A percentile compares a stretch with the other conserved stretches of the same genome.
Evolutionary conservation across 2,113 vertebrate species (phyloP).

Genomic region (Vulpes vulpes): DNA sequence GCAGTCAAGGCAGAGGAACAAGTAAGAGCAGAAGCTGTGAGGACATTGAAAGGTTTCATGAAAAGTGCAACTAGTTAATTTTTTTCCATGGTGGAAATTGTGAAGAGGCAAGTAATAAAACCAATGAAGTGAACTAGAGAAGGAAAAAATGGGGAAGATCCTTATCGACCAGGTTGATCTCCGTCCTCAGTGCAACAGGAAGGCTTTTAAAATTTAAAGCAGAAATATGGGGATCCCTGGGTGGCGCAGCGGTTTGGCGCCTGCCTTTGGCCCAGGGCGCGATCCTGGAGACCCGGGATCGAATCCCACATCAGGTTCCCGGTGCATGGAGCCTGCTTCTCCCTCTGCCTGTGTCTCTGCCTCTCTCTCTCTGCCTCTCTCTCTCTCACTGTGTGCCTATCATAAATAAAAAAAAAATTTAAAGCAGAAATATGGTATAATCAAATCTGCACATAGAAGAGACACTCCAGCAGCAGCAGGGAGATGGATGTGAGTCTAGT

Average conservation of each 20-base stretch:
- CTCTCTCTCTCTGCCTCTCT: too few relatives aligned
- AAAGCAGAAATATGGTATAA: not conserved
- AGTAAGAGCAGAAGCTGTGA: not conserved
- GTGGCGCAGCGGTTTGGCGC: too few relatives aligned
- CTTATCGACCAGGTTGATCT: not conserved
- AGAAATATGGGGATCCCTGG: not conserved
- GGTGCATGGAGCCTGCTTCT: too few relatives aligned
- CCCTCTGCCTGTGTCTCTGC: too few relatives aligned
- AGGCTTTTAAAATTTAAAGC: not conserved
- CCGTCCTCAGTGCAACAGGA: not conserved
- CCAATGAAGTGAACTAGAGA: not conserved
- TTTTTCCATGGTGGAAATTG: not conserved
- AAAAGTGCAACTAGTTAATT: not conserved
- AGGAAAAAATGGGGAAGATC: not conserved
- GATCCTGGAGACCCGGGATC: too few relatives aligned
- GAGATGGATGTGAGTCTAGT: not conserved
- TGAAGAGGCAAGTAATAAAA: not conserved
- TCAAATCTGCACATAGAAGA: not conserved
- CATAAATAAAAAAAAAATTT: not conserved
- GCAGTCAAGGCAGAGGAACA: not conserved
- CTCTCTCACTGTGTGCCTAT: too few relatives aligned
- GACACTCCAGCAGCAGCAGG: not conserved
- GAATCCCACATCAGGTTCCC: too few relatives aligned
- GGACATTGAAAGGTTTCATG: not conserved
- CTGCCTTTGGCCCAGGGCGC: too few relatives aligned